phyloP scores from a whole-genome alignment of 1,140 invertebrate genomes.

The Neoseiulus cucumeris region DNA sequence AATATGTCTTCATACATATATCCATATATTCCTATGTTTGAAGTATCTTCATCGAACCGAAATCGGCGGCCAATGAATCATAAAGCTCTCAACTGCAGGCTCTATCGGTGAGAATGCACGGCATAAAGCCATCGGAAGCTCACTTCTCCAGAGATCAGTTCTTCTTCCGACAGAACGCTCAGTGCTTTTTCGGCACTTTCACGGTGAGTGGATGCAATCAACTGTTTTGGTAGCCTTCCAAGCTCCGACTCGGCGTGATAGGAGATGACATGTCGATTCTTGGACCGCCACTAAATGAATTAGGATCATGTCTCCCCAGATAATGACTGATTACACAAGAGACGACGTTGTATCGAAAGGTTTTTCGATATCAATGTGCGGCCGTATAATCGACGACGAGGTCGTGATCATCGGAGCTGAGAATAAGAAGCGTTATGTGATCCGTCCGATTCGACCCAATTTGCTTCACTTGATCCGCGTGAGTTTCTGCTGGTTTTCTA shows the following conservation, averaged over 20 bases:
- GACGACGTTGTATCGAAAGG: not conserved
- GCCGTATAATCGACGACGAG: not conserved
- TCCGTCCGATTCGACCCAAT: not conserved
- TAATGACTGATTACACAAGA: not conserved
- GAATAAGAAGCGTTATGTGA: not conserved
- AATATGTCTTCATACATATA: too few species aligned
- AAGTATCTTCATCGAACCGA: too few species aligned
- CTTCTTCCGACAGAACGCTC: not conserved
- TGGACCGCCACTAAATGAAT: not conserved
- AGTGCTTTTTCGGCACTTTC: slow-evolving; percentile 6
- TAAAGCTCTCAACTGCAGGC: not conserved
- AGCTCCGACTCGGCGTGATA: too few species aligned
- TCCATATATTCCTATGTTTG: too few species aligned
- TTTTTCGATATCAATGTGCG: not conserved
- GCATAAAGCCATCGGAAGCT: not conserved
- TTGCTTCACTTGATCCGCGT: not conserved
- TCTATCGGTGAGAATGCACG: not conserved
- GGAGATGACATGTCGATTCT: not conserved
- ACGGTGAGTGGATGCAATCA: too few species aligned
- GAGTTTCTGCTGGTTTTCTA: not conserved
- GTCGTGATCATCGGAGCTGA: not conserved
- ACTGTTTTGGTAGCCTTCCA: too few species aligned
- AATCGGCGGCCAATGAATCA: too few species aligned
- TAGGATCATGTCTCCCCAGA: not conserved
- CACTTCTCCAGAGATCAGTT: not conserved